Base-by-base conservation (phyloP, 2,113 vertebrate genomes). In the Corythoichthys haematopterus region DNA sequence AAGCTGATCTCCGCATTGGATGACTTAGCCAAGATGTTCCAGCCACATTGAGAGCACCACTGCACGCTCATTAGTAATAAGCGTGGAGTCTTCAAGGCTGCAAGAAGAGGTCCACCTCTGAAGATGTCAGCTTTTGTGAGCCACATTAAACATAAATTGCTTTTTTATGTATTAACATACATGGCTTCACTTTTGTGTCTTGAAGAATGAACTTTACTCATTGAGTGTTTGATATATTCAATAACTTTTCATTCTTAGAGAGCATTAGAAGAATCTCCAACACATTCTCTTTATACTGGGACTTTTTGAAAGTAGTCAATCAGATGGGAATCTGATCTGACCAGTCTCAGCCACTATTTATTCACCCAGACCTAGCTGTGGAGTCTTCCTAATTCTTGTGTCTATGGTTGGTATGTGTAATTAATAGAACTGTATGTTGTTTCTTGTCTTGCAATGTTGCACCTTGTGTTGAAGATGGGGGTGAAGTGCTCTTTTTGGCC, bases 1-100 rank as follows among this genome's bases (percentile, higher is more conserved):
- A 89, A 91, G 83, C 81, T 93, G n/a, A 80, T 93, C 78, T 88
- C 85, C 8, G 67, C 88, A 68, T 80, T 93, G 87, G 92, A 93
- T 38, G 91, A 93, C 60, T 67, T 93, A 68, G 90, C 90, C 76
- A 91, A 90, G 81, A 83, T 80, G 15, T 88, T 90, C 67, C 91
- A 92, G 85, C 87, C 91, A 4, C 89, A 93, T 74, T 93, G 85
- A 10, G 58, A 45, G 8, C 13, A 51, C 36, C 61, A 57, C 46
- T 4, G 5, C 57, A 13, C 2, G 15, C 47, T 10, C 37, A n/a
- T 33, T 67, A 79, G 75, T 82, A 79, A 75, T 82, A 80, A 81
- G 58, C 66, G 6, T 43, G 6, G 40, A 43, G 6, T 36, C 60
- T 62, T 61, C 9, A 9, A 68, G 68, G 66, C 78, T 59, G 69